A percentile compares a stretch with the other conserved stretches of the same genome.
Conservation (phyloP, 2,797 vertebrate genomes). For the Etheostoma perlongum region DNA sequence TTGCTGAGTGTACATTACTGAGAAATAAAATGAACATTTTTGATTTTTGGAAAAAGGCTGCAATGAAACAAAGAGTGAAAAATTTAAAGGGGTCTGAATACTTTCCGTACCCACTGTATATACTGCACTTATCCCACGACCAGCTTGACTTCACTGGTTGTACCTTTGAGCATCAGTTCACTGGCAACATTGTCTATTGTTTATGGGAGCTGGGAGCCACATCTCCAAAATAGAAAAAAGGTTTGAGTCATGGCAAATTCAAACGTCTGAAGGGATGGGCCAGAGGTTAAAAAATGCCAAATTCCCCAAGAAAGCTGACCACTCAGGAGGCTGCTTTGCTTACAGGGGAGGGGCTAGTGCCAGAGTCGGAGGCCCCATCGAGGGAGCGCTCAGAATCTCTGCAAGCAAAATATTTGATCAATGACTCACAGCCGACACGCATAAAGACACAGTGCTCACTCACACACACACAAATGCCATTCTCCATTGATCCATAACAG, state of each 20-base stretch:
- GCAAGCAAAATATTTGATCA: slow-evolving; percentile 87
- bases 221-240: slow-evolving; percentile 56
- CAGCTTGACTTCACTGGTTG: slow-evolving; percentile 4
- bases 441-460: slow-evolving; percentile 30
- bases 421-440: slow-evolving; percentile 83
- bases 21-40: no score
- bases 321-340: slow-evolving; percentile 64
- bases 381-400: slow-evolving; percentile 78
- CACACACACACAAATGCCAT: slow-evolving; percentile 21
- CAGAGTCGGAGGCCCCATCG: slow-evolving; percentile 66
- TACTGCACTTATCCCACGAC: background rate
- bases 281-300: slow-evolving; percentile 57
- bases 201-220: slow-evolving; percentile 47
- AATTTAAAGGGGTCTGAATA: no score
- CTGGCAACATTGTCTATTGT: slow-evolving; percentile 50
- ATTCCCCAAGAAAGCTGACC: slow-evolving; percentile 59
- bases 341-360: slow-evolving; percentile 62
- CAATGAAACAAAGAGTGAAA: no score
- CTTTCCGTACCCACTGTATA: no score
- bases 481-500: slow-evolving; percentile 57
- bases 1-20: no score
- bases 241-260: slow-evolving; percentile 72
- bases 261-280: slow-evolving; percentile 57
- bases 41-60: no score
- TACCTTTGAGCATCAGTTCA: slow-evolving; percentile 25